Base-by-base conservation (phyloP, 2,797 vertebrate species). In the Melopsittacus undulatus region DNA sequence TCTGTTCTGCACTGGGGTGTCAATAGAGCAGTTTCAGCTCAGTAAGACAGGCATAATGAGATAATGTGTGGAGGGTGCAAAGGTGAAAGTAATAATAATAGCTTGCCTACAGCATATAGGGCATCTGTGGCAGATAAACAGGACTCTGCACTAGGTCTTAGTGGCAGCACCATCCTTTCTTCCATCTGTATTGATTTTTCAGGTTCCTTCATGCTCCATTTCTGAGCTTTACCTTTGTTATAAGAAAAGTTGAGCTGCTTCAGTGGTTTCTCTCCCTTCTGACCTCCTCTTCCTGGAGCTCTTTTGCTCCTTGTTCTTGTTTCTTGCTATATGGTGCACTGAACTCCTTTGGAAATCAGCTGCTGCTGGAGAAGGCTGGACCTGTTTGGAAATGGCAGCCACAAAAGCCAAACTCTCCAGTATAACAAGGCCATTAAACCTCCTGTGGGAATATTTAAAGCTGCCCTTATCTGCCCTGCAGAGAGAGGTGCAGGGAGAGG, bases 321-420 rank as follows among this genome's bases (percentile, higher is more conserved):
- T 77, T 77, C 63, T 36, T 68, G 45, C 56, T 38, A 2, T 22
- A 32, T 24, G 54, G 24, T 40, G 24, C 17, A 5, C 66, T 56
- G 46, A 76, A 32, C 42, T 80, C 23, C 67, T 67, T 42, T 51
- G 57, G 52, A 89, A 80, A 68, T 80, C 43, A 67, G 32, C 40
- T 57, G 36, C 34, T 72, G 34, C 20, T 88, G 54, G 8, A 76
- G 78, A 73, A 72, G 56, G 75, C 70, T 70, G 56, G 69, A 49
- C 64, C 61, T 70, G 38, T 87, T 91, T 83, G 69, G 76, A 90
- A 82, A 81, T 13, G 42, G 29, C 42, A 80, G 72, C 78, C 72
- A 49, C 78, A 51, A 80, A 95, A 94, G 67, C 77, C 88, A 86
- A 74, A 62, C 30, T 92, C 64, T 87, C 56, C 67, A 67, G 85